Evolutionary conservation across 2,888 invertebrate genomes (phyloP).

Genomic region (Drosophila eohydei): DNA sequence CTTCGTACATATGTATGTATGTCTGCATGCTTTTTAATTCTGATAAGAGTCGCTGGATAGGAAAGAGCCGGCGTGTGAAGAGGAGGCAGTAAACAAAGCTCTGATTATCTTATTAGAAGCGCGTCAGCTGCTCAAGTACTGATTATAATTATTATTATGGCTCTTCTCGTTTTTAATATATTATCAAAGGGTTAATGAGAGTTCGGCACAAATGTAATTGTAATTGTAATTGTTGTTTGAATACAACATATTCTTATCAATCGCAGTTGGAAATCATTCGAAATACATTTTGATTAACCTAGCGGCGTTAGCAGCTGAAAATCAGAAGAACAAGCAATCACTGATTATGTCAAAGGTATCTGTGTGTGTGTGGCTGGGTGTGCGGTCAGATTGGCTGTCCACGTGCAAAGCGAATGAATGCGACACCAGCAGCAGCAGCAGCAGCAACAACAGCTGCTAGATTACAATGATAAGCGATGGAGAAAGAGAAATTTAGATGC

Average conservation of each 20-base stretch:
- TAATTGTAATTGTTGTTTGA: conserved; percentile 12
- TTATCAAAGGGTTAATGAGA: conserved; percentile 5
- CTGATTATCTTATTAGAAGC: background rate
- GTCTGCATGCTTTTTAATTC: conserved; percentile 7
- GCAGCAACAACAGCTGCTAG: conserved; percentile 1
- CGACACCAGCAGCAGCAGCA: conserved; percentile 3
- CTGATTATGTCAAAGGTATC: conserved; percentile 29
- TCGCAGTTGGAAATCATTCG: conserved; percentile 5
- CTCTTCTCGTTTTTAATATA: background rate
- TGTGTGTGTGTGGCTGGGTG: background rate
- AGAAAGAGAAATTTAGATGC: background rate
- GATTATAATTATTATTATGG: background rate
- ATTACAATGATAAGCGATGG: conserved; percentile 17
- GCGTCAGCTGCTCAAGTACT: conserved; percentile 5
- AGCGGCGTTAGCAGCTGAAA: conserved; percentile 28
- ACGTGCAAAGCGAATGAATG: conserved; percentile 41
- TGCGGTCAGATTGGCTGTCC: conserved; percentile 26
- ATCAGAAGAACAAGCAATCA: conserved; percentile 4
- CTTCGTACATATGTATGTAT: conserved; percentile 3
- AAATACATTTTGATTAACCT: conserved; percentile 45
- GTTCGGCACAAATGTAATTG: background rate
- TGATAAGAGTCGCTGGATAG: background rate
- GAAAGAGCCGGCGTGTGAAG: background rate
- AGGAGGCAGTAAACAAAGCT: background rate
- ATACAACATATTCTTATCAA: conserved; percentile 23